Conservation (phyloP, 1,140 invertebrate genomes). For the Stegodyphus dumicola region DNA sequence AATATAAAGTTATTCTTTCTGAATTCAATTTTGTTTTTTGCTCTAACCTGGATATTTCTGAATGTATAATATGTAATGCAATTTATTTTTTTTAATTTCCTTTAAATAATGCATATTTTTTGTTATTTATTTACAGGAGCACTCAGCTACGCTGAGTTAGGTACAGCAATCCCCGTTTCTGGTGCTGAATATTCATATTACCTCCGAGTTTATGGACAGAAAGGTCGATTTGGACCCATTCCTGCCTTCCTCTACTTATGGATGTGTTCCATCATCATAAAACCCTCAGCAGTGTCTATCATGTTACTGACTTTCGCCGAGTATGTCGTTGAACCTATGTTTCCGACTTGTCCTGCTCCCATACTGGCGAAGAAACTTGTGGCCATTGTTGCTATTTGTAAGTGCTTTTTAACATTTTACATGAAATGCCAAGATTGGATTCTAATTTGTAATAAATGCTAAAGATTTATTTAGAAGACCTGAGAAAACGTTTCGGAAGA, state of each 20-base stretch:
- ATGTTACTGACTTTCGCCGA: constrained; percentile 78
- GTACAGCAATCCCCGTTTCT: constrained; percentile 76
- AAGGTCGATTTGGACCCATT: constrained; percentile 75
- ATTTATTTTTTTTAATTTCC: not conserved
- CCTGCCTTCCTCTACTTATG: constrained; percentile 84
- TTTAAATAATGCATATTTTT: not conserved
- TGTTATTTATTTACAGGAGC: constrained; percentile 65
- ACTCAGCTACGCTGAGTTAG: constrained; percentile 86
- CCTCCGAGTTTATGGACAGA: constrained; percentile 66
- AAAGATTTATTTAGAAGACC: too few species aligned
- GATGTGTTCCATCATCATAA: constrained; percentile 81
- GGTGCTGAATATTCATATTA: constrained; percentile 84
- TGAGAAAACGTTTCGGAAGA: too few species aligned
- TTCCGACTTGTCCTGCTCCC: constrained; percentile 79
- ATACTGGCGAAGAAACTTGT: constrained; percentile 75
- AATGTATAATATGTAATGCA: not conserved
- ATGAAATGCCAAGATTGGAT: too few species aligned
- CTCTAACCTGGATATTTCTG: too few species aligned
- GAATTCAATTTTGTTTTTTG: too few species aligned
- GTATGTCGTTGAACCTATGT: constrained; percentile 82
- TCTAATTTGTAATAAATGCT: too few species aligned
- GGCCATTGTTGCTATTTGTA: constrained; percentile 71
- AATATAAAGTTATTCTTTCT: too few species aligned
- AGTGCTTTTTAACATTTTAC: constrained; percentile 4
- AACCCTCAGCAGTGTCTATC: constrained; percentile 79